These are phyloP conservation scores for Drosophila triauraria DNA, from an alignment of 1,140 invertebrate genomes.

Conservation along the genomic window DNA sequence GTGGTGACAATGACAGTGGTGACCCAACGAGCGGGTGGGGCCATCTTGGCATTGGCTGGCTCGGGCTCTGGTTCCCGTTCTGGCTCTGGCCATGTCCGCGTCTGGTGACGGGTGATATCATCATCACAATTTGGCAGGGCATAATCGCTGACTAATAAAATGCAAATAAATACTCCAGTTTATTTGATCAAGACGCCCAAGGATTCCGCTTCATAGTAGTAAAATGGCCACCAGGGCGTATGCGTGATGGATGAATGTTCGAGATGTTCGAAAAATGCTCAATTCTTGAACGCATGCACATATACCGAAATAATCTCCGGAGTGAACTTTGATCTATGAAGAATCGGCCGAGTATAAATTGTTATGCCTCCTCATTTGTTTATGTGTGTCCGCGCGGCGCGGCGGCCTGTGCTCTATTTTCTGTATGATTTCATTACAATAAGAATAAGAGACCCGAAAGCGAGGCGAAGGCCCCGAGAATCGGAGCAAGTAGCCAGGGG, in stretches of 20 bases:
- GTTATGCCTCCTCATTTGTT: constrained; percentile 27
- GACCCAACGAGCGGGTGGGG: constrained; percentile 32
- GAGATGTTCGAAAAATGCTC: constrained; percentile 6
- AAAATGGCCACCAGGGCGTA: constrained; percentile 29
- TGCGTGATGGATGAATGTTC: constrained; percentile 8
- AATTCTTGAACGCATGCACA: not conserved
- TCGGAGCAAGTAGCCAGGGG: constrained; percentile 3
- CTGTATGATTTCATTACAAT: constrained; percentile 64
- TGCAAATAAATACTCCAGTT: constrained; percentile 71
- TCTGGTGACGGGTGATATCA: constrained; percentile 67
- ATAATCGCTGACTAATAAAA: constrained; percentile 76
- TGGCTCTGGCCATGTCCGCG: constrained; percentile 34
- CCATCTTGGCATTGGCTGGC: constrained; percentile 36
- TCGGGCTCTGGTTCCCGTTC: constrained; percentile 14
- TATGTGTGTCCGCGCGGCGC: constrained; percentile 15
- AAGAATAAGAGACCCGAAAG: constrained; percentile 34
- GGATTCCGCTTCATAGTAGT: constrained; percentile 6
- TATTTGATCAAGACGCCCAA: constrained; percentile 46
- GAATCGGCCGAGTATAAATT: constrained; percentile 49
- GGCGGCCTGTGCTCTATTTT: constrained; percentile 56
- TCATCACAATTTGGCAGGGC: constrained; percentile 77
- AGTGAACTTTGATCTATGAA: constrained; percentile 66
- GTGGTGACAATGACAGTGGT: constrained; percentile 52
- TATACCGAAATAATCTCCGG: constrained; percentile 28
- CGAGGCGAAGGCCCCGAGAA: constrained; percentile 38